Percentiles rank a stretch among this genome's conserved stretches.
Conservation (phyloP, 30 jellyfish, hydroid and myxozoan species). For the Hydractinia echinata region DNA sequence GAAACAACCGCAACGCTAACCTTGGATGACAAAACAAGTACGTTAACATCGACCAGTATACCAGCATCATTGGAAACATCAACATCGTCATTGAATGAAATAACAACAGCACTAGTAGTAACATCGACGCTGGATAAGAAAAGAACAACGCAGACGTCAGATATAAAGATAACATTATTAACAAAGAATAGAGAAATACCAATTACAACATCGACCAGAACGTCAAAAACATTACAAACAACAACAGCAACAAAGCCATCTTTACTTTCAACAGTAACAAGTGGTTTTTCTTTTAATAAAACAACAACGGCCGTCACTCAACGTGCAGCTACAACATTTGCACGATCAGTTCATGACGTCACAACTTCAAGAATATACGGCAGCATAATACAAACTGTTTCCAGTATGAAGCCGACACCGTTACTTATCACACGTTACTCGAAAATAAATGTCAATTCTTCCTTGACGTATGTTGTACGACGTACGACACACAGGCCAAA, state of each 20-base stretch:
- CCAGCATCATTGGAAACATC: neutral
- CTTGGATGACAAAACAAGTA: neutral
- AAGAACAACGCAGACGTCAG: neutral
- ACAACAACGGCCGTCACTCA: neutral
- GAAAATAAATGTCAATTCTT: no score
- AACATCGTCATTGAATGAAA: neutral
- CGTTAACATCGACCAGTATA: neutral
- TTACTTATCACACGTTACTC: no score
- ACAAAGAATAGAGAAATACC: neutral
- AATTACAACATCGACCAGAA: neutral
- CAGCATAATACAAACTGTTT: neutral
- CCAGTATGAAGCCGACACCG: no score
- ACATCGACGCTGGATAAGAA: no score
- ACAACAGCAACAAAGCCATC: neutral
- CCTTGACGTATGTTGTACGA: no score
- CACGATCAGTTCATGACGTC: constrained; percentile 4
- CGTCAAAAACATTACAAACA: neutral
- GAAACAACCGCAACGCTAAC: neutral
- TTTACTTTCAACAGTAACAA: neutral
- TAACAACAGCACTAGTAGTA: no score
- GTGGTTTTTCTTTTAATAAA: neutral
- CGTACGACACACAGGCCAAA: no score
- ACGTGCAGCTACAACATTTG: neutral
- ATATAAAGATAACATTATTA: neutral
- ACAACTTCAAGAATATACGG: neutral